Evolutionary conservation across 2,888 invertebrate species (phyloP).

Genomic region (Drosophila ezoana): DNA sequence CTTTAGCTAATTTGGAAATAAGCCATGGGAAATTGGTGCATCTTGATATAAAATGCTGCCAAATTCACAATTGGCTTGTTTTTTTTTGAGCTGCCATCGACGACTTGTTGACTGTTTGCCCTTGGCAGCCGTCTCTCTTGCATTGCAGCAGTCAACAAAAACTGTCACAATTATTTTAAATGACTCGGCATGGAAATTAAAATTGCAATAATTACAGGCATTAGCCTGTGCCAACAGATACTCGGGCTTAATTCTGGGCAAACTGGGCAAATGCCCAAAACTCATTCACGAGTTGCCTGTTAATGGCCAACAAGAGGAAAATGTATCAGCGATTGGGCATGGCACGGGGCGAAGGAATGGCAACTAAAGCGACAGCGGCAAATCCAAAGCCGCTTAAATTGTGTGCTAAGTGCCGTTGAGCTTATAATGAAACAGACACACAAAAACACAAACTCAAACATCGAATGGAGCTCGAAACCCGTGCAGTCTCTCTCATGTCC

Average conservation of each 20-base stretch:
- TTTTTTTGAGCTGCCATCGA: conserved; percentile 17
- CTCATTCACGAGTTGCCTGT: conserved; percentile 13
- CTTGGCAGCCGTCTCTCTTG: conserved; percentile 41
- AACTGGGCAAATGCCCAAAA: conserved; percentile 57
- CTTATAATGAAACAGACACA: conserved; percentile 68
- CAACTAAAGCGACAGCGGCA: conserved; percentile 22
- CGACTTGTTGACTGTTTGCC: conserved; percentile 61
- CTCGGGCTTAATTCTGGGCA: neutral
- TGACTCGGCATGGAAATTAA: conserved; percentile 72
- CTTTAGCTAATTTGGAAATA: conserved; percentile 15
- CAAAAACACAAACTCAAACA: conserved; percentile 17
- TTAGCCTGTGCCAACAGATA: neutral
- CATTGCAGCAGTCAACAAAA: conserved; percentile 5
- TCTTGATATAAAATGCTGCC: conserved; percentile 37
- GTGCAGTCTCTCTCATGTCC: conserved; percentile 3
- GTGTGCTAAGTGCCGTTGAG: conserved; percentile 74
- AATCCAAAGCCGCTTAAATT: conserved; percentile 75
- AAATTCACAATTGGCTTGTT: conserved; percentile 26
- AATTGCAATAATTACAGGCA: conserved; percentile 69
- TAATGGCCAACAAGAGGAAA: conserved; percentile 20
- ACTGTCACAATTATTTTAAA: conserved; percentile 75
- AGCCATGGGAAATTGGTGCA: neutral
- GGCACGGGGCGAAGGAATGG: conserved; percentile 5
- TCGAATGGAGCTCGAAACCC: conserved; percentile 9
- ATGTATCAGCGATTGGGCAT: neutral